Percentiles rank a stretch among this genome's conserved stretches.
Conservation (phyloP, 1,140 invertebrate genomes). For the Microplitis demolitor region DNA sequence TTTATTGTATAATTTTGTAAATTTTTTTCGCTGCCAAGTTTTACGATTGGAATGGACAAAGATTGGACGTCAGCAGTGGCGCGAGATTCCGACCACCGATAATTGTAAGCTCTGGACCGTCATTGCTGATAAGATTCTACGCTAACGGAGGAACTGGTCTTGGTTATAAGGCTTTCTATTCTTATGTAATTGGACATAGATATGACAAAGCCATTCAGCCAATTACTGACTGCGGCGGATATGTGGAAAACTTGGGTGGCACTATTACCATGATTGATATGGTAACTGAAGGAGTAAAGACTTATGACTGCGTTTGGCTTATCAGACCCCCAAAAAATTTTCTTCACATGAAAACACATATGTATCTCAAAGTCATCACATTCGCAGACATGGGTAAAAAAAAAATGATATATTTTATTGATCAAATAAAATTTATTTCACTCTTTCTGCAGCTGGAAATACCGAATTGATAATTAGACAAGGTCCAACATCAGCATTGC, state of each 20-base stretch:
- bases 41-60: constrained; percentile 73
- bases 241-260: constrained; percentile 74
- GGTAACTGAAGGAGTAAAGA: constrained; percentile 66
- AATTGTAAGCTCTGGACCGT: constrained; percentile 69
- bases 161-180: constrained; percentile 73
- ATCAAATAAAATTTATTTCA: no score
- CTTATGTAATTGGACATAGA: constrained; percentile 65
- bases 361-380: constrained; percentile 70
- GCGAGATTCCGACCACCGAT: constrained; percentile 72
- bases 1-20: not conserved
- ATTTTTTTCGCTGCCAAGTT: constrained; percentile 58
- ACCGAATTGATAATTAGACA: constrained; percentile 69
- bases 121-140: constrained; percentile 70
- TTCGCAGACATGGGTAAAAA: constrained; percentile 71
- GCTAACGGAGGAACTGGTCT: constrained; percentile 73
- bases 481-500: constrained; percentile 70
- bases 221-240: constrained; percentile 74
- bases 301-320: constrained; percentile 77
- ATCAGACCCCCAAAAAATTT: constrained; percentile 70
- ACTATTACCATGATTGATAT: constrained; percentile 82
- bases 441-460: constrained; percentile 53
- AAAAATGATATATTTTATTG: no score
- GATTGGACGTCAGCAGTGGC: constrained; percentile 71
- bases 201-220: constrained; percentile 64
- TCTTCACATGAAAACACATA: constrained; percentile 72